These are phyloP conservation scores for Acleris emargana DNA, from an alignment of 2,888 invertebrate genomes.

Conservation along the genomic window DNA sequence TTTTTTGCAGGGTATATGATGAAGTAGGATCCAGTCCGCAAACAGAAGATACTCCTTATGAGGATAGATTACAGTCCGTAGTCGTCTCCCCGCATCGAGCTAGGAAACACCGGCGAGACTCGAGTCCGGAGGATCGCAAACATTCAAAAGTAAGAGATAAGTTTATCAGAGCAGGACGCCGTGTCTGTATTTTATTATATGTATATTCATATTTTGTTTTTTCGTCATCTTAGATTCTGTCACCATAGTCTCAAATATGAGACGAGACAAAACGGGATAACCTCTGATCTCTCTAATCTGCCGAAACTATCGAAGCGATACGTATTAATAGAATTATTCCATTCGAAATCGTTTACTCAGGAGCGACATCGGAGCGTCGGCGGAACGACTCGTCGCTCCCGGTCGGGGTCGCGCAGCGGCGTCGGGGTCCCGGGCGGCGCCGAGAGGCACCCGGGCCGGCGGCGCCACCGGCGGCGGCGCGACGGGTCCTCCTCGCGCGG, in stretches of 20 bases:
- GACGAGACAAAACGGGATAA: no score
- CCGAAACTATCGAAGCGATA: no score
- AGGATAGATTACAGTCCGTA: conserved; percentile 80
- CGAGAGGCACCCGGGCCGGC: conserved; percentile 62
- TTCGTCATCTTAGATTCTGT: no score
- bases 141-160: conserved; percentile 63
- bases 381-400: conserved; percentile 58
- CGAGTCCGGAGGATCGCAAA: conserved; percentile 87
- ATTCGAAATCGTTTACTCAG: conserved; percentile 42
- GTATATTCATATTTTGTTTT: background rate
- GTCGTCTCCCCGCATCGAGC: conserved; percentile 78
- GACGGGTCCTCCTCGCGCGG: conserved; percentile 82
- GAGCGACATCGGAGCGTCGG: conserved; percentile 67
- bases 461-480: conserved; percentile 77
- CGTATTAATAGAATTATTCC: background rate
- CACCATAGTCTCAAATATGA: no score
- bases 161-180: background rate
- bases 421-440: conserved; percentile 58
- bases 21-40: conserved; percentile 86
- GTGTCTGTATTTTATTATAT: background rate
- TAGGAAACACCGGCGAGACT: conserved; percentile 83
- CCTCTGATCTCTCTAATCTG: no score
- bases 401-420: conserved; percentile 62
- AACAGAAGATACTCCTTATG: conserved; percentile 85
- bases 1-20: conserved; percentile 68